phyloP scores from a whole-genome alignment of 2,888 invertebrate species.

The Gymnocheta viridis region DNA sequence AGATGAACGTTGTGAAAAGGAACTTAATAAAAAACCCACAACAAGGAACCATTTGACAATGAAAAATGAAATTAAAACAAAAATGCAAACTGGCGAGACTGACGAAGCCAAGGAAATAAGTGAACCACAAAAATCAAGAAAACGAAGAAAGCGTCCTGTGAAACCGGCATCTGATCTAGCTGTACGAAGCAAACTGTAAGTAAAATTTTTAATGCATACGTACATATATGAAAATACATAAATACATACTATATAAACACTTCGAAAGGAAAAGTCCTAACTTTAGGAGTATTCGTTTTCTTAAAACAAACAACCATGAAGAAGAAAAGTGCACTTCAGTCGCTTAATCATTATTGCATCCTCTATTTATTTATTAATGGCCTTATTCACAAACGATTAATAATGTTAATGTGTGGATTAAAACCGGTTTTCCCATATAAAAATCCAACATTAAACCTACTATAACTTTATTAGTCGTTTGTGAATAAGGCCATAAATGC shows the following conservation, averaged over 20 bases:
- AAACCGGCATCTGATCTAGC: constrained; percentile 12
- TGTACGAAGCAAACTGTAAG: constrained; percentile 51
- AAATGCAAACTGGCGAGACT: not conserved
- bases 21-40: constrained; percentile 41
- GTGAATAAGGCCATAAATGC: no score
- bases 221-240: not conserved
- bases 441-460: no score
- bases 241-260: not conserved
- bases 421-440: no score
- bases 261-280: no score
- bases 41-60: not conserved
- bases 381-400: no score
- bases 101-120: not conserved
- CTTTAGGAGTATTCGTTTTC: no score
- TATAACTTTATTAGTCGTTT: no score
- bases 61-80: not conserved
- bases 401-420: no score
- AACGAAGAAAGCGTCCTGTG: not conserved
- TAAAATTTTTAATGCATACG: not conserved
- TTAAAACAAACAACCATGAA: no score
- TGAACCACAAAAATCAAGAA: not conserved
- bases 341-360: no score
- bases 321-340: no score
- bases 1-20: constrained; percentile 70
- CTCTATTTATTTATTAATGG: no score